phyloP scores from a whole-genome alignment of 2,888 invertebrate genomes.

The Phymatocera aterrima region DNA sequence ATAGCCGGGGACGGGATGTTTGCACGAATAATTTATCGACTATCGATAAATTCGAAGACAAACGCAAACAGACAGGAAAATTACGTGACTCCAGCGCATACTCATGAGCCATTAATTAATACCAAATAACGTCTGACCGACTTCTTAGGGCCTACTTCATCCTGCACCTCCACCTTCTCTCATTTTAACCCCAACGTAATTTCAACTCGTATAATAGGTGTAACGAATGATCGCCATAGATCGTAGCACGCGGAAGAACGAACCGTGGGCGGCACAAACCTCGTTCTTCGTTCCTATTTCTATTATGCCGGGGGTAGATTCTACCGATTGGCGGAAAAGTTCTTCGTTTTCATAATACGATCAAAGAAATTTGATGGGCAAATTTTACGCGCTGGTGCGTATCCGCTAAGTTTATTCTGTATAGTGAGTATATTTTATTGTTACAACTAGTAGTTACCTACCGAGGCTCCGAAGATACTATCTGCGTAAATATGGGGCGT shows the following conservation, averaged over 20 bases:
- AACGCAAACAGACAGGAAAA: conserved; percentile 19
- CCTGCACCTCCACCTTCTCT: not conserved
- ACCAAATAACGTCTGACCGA: not conserved
- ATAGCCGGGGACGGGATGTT: not conserved
- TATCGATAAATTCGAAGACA: conserved; percentile 22
- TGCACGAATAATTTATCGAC: conserved; percentile 27
- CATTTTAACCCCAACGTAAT: not conserved
- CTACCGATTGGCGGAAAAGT: too few relatives aligned
- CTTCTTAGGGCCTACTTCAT: not conserved
- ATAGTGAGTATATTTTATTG: too few relatives aligned
- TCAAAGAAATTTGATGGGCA: too few relatives aligned
- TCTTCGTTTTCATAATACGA: too few relatives aligned
- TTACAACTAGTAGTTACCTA: not conserved
- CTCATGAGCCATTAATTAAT: conserved; percentile 28
- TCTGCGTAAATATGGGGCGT: conserved; percentile 28
- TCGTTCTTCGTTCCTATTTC: too few relatives aligned
- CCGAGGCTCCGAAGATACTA: conserved; percentile 8
- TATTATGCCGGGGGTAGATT: too few relatives aligned
- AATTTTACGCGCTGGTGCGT: too few relatives aligned
- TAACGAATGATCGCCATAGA: too few relatives aligned
- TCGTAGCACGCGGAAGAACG: too few relatives aligned
- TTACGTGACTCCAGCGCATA: conserved; percentile 29
- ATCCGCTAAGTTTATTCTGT: too few relatives aligned
- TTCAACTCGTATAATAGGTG: not conserved
- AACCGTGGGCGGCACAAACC: too few relatives aligned